Conservation (phyloP, 2,113 vertebrate genomes). For the Burhinus oedicnemus region DNA sequence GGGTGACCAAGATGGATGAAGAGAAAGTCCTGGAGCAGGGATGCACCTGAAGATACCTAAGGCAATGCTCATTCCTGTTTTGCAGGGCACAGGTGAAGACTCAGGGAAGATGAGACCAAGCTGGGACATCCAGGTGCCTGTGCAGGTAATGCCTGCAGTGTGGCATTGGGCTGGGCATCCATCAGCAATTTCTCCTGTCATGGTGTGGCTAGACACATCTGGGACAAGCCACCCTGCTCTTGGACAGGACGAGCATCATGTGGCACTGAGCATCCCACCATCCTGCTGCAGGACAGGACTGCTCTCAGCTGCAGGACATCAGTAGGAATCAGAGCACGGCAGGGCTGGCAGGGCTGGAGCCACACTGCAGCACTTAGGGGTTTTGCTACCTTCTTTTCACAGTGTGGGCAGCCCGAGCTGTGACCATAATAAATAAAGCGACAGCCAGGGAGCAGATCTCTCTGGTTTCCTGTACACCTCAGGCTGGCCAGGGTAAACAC, state of each 20-base stretch:
- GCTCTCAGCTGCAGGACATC: neutral
- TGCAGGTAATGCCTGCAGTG: neutral
- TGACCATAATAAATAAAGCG: slow-evolving; percentile 55
- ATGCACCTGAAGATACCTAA: neutral
- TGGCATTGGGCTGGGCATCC: neutral
- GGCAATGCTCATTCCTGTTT: neutral
- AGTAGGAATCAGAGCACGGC: neutral
- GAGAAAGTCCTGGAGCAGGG: neutral
- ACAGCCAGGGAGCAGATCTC: slow-evolving; percentile 36
- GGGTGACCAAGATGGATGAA: neutral
- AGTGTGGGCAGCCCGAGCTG: neutral
- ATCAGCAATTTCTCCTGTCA: neutral
- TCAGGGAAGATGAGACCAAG: neutral
- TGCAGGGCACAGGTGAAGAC: neutral
- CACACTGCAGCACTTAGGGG: rapidly evolving
- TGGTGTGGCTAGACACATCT: neutral
- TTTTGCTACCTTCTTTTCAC: slow-evolving; percentile 22
- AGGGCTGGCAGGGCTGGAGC: neutral
- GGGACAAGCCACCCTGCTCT: neutral
- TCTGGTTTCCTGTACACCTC: slow-evolving; percentile 66
- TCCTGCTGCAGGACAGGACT: neutral
- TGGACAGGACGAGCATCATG: rapidly evolving
- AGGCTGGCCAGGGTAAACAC: slow-evolving; percentile 56
- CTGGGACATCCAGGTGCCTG: neutral
- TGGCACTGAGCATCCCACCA: rapidly evolving